Conservation (phyloP, 1,140 invertebrate species). For the Drosophila ercepeae region DNA sequence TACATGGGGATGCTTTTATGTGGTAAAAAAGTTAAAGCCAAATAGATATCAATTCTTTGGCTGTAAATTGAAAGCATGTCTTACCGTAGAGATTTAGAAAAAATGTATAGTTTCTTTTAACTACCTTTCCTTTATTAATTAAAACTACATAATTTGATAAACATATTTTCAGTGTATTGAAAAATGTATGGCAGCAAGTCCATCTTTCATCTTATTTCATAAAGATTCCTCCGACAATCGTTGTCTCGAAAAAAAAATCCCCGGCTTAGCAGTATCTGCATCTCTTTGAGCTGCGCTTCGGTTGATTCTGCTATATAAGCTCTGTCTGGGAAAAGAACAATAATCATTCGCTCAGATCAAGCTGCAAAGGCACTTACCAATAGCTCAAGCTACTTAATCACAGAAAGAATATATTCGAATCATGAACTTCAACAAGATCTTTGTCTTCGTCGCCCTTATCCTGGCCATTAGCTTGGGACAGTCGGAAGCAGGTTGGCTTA, state of each 20-base stretch:
- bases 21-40: no score
- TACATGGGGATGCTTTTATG: neutral
- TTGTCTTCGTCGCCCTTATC: slow-evolving; percentile 66
- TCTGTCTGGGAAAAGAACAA: neutral
- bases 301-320: slow-evolving; percentile 37
- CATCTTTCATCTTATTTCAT: neutral
- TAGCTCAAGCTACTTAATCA: neutral
- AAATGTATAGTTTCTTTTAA: no score
- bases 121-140: neutral
- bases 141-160: neutral
- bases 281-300: neutral
- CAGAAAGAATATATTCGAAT: neutral
- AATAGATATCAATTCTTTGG: no score
- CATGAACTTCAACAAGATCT: slow-evolving; percentile 79
- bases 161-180: neutral
- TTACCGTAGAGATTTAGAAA: no score
- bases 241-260: slow-evolving; percentile 46
- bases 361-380: slow-evolving; percentile 5
- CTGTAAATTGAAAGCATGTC: no score
- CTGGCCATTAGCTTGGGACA: slow-evolving; percentile 64
- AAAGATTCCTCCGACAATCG: neutral
- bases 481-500: slow-evolving; percentile 70
- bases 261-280: slow-evolving; percentile 23
- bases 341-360: slow-evolving; percentile 29
- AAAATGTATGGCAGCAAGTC: neutral